Conservation (phyloP, 2,888 invertebrate genomes). For the Geotrupes spiniger region DNA sequence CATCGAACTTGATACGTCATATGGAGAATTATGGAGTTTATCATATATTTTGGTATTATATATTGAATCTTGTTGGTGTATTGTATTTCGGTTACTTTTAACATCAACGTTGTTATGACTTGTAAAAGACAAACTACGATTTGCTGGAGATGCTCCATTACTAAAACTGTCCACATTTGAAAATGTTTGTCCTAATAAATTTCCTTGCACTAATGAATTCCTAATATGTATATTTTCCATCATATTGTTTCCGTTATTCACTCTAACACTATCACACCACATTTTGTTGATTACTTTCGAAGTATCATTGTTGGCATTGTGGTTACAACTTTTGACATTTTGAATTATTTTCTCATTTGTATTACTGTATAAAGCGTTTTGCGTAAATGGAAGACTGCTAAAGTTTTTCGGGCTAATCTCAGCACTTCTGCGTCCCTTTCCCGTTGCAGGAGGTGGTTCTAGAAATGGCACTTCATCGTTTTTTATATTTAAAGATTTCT, state of each 20-base stretch:
- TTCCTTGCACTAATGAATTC: constrained; percentile 13
- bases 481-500: constrained; percentile 55
- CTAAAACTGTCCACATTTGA: neutral
- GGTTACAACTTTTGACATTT: neutral
- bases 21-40: constrained; percentile 9
- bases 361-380: neutral
- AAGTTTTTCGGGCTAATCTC: constrained; percentile 17
- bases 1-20: neutral
- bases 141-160: neutral
- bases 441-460: constrained; percentile 50
- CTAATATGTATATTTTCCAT: constrained; percentile 7
- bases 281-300: constrained; percentile 51
- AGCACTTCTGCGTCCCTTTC: constrained; percentile 19
- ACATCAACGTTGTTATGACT: neutral
- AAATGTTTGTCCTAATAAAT: neutral
- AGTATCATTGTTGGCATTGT: constrained; percentile 39
- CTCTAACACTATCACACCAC: constrained; percentile 50
- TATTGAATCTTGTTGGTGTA: neutral
- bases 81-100: constrained; percentile 5
- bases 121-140: neutral
- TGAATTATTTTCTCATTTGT: neutral
- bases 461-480: constrained; percentile 48
- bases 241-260: constrained; percentile 23
- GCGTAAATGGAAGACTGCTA: neutral
- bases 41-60: constrained; percentile 14